phyloP scores from a whole-genome alignment of 2,113 vertebrate genomes.

The Hassar affinis region DNA sequence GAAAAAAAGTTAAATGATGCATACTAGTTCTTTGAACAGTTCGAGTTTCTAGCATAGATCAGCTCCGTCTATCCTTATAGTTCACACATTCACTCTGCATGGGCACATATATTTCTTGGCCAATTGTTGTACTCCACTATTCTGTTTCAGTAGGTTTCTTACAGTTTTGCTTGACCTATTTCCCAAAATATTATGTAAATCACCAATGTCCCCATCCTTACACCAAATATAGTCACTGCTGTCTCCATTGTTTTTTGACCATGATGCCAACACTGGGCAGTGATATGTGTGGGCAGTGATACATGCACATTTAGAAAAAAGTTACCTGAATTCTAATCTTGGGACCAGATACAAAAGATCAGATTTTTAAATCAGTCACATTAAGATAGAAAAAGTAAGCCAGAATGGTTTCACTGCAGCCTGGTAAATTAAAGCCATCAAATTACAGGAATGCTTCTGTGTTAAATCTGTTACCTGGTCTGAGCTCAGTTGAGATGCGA shows the following conservation, averaged over 20 bases:
- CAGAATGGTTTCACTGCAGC: not conserved
- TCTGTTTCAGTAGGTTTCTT: not conserved
- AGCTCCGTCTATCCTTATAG: not conserved
- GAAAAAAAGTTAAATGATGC: not conserved
- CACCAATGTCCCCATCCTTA: not conserved
- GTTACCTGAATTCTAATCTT: not conserved
- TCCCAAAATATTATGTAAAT: not conserved
- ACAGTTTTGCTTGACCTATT: not conserved
- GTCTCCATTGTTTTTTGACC: not conserved
- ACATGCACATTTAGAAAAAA: not conserved
- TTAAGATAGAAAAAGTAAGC: not conserved
- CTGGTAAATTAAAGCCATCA: not conserved
- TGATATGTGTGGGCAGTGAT: too few species aligned
- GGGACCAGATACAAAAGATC: not conserved
- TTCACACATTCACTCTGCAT: not conserved
- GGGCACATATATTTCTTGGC: not conserved
- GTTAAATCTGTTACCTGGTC: not conserved
- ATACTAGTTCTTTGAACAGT: not conserved
- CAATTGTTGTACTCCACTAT: not conserved
- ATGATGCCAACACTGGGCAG: not conserved
- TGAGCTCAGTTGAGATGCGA: not conserved
- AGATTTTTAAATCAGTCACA: not conserved
- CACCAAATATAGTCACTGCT: not conserved
- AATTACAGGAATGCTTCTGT: not conserved
- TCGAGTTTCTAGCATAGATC: not conserved